A percentile compares a stretch with the other conserved stretches of the same genome.
These are phyloP conservation scores for Anthopleura xanthogrammica DNA, from an alignment of 92 coral and sea anemone species.

Conservation along the genomic window DNA sequence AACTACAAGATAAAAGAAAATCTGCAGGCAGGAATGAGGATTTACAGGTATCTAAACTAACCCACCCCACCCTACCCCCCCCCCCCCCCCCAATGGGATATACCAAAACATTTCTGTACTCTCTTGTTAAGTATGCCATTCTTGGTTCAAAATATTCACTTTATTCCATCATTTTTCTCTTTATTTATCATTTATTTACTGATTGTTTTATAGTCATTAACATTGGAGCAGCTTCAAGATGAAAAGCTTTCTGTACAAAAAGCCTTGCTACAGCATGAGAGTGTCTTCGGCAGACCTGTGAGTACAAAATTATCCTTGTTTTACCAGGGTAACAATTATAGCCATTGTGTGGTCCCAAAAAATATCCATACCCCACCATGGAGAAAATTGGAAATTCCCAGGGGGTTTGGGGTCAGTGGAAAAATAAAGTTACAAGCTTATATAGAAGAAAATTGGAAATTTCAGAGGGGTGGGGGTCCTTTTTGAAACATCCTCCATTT, in stretches of 20 bases:
- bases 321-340: not conserved
- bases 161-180: not conserved
- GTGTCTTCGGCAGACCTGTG: slow-evolving; percentile 93
- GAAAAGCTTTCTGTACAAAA: slow-evolving; percentile 94
- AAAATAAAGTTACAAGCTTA: no score
- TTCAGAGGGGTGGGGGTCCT: no score
- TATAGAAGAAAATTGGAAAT: no score
- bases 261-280: slow-evolving; percentile 90
- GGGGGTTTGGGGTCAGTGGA: no score
- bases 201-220: slow-evolving; percentile 47
- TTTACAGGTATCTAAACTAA: slow-evolving; percentile 51
- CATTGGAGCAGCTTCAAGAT: slow-evolving; percentile 81
- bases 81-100: no score
- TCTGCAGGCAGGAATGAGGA: slow-evolving; percentile 74
- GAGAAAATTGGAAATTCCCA: no score
- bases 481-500: no score
- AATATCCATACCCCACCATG: no score
- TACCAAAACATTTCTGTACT: no score
- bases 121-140: not conserved
- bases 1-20: slow-evolving; percentile 79
- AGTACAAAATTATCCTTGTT: slow-evolving; percentile 22
- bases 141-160: not conserved
- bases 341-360: no score
- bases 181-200: not conserved
- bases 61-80: no score